Conservation (phyloP, 2,888 invertebrate species). For the Kuschelorhynchus macadamiae region DNA sequence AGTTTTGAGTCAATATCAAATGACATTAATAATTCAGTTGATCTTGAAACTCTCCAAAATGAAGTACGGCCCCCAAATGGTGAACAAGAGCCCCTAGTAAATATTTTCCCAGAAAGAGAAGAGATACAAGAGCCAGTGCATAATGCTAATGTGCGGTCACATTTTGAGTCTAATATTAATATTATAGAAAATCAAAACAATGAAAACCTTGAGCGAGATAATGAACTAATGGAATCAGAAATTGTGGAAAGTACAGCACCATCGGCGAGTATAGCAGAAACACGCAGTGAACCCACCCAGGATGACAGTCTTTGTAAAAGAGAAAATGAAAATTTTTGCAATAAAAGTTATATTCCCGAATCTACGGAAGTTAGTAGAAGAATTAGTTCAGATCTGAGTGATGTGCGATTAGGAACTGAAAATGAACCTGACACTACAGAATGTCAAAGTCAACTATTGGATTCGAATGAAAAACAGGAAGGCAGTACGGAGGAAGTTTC, state of each 20-base stretch:
- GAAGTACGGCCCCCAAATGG: conserved; percentile 33
- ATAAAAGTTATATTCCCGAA: conserved; percentile 2
- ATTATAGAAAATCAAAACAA: conserved; percentile 51
- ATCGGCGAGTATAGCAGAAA: conserved; percentile 11
- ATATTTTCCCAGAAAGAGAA: conserved; percentile 24
- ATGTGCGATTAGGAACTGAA: neutral
- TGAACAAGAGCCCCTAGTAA: conserved; percentile 26
- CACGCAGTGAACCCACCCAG: neutral
- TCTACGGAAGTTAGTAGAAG: neutral
- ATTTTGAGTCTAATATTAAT: conserved; percentile 46
- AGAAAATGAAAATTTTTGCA: conserved; percentile 2
- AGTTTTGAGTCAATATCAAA: conserved; percentile 26
- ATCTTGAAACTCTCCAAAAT: conserved; percentile 23
- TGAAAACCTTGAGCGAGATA: conserved; percentile 50
- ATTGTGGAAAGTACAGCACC: conserved; percentile 8
- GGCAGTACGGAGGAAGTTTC: neutral
- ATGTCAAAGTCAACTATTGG: neutral
- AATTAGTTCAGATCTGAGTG: conserved; percentile 5
- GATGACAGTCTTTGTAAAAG: conserved; percentile 9
- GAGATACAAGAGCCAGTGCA: conserved; percentile 27
- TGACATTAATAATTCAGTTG: conserved; percentile 23
- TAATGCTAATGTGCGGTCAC: conserved; percentile 35
- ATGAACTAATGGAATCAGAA: conserved; percentile 42
- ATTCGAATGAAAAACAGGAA: neutral
- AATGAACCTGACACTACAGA: neutral